Percentiles rank a stretch among this genome's conserved stretches.
phyloP scores from a whole-genome alignment of 2,797 vertebrate genomes.

The Taenioides sp. region DNA sequence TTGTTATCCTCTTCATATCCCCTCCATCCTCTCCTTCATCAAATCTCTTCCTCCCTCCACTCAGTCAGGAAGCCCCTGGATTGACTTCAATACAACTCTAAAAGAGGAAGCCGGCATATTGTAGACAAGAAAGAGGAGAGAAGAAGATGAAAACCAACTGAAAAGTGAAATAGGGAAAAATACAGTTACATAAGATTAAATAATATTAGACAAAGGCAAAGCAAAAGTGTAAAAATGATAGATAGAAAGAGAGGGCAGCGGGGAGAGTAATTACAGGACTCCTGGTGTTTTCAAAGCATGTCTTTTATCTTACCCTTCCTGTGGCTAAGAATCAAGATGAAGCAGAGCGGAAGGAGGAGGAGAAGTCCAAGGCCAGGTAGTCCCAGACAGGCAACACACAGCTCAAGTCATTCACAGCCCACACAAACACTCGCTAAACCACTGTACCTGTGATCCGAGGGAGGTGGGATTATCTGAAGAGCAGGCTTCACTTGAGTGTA shows the following conservation, averaged over 20 bases:
- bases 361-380: slow-evolving; percentile 57
- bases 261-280: slow-evolving; percentile 73
- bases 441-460: slow-evolving; percentile 51
- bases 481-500: not conserved
- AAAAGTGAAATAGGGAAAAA: slow-evolving; percentile 12
- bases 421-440: slow-evolving; percentile 35
- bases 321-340: slow-evolving; percentile 57
- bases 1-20: slow-evolving; percentile 55
- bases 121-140: slow-evolving; percentile 6
- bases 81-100: slow-evolving; percentile 55
- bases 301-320: slow-evolving; percentile 75
- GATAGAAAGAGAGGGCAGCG: not conserved
- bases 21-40: slow-evolving; percentile 53
- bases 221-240: slow-evolving; percentile 3
- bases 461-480: slow-evolving; percentile 31
- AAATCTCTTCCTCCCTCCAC: slow-evolving; percentile 49
- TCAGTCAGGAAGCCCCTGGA: slow-evolving; percentile 63
- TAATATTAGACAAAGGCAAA: slow-evolving; percentile 5
- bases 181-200: slow-evolving; percentile 14
- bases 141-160: slow-evolving; percentile 2
- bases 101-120: slow-evolving; percentile 13
- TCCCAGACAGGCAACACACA: slow-evolving; percentile 55
- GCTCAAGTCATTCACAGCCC: slow-evolving; percentile 44
- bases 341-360: slow-evolving; percentile 44
- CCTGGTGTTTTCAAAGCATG: slow-evolving; percentile 67